Base-by-base conservation (phyloP, 2,888 invertebrate genomes). In the Xanthia icteritia region DNA sequence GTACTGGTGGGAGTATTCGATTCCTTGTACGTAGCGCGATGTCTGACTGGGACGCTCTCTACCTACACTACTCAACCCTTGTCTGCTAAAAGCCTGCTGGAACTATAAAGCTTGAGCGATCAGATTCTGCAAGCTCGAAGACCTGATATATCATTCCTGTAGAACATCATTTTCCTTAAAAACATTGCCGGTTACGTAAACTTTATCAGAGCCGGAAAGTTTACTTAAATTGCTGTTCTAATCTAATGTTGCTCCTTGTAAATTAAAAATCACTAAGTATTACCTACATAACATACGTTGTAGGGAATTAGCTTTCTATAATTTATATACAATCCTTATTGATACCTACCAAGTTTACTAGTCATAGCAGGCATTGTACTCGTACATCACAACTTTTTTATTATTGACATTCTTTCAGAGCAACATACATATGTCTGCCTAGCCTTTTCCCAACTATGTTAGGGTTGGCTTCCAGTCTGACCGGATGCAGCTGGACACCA, bases 181-280 rank as follows among this genome's bases (percentile, higher is more conserved):
- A 45, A 56, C n/a, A 80, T 23, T 71, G 23, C 23, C 42, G 17
- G 36, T 61, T 73, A 72, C 31, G n/a, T 60, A 15, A 31, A 23
- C 27, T 5, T 51, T 36, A 48, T 20, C 45, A 63, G 36, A 74
- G 39, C 39, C 20, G 20, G 27, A n/a, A 13, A 11, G 6, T 27
- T 36, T 45, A 51, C 20, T 31, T 31, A 42, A n/a, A 54, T 73
- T 36, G 6, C 13, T 27, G 17, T n/a, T 60, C 5, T 42, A 69
- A 42, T 79, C 27, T 15, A 13, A 71, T 36, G n/a, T 66, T 39
- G 27, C 54, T 54, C 54, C 23, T 63, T 45, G 20, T 15, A 1
- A 42, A 31, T 39, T 20, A 5, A 72, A 73, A 56, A 31, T 54
- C 13, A 56, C 5, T 31, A 56, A 17, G 4, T 67, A 45, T 36